Evolutionary conservation across 2,113 vertebrate genomes (phyloP).

Genomic region (Rhabdomys dilectus): DNA sequence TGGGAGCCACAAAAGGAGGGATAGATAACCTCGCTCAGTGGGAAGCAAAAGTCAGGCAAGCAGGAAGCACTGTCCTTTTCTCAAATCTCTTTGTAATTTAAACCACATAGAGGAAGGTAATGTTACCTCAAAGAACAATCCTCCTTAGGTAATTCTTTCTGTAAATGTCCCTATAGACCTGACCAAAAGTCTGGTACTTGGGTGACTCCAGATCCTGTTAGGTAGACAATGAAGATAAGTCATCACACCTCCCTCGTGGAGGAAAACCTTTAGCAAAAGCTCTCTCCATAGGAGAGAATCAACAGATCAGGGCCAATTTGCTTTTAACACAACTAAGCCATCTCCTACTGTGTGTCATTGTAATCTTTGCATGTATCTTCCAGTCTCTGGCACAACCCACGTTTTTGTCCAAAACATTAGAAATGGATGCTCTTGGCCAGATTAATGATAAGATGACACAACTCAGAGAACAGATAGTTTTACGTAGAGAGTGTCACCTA

Average conservation of each 20-base stretch:
- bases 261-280: not conserved
- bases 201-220: not conserved
- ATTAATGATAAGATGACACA: not conserved
- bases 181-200: not conserved
- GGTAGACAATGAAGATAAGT: not conserved
- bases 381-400: not conserved
- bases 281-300: not conserved
- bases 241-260: not conserved
- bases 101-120: not conserved
- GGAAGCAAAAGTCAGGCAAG: not conserved
- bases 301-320: not conserved
- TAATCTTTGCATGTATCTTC: not conserved
- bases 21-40: not conserved
- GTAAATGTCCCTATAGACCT: not conserved
- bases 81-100: not conserved
- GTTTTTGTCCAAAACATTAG: not conserved
- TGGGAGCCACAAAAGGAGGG: not conserved
- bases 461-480: not conserved
- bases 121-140: not conserved
- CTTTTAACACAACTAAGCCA: fast-evolving
- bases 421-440: not conserved
- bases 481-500: not conserved
- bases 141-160: not conserved
- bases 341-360: not conserved
- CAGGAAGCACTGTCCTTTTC: no score